Base-by-base conservation (phyloP, 2,888 invertebrate genomes). In the Scelioninae gen. 2 region DNA sequence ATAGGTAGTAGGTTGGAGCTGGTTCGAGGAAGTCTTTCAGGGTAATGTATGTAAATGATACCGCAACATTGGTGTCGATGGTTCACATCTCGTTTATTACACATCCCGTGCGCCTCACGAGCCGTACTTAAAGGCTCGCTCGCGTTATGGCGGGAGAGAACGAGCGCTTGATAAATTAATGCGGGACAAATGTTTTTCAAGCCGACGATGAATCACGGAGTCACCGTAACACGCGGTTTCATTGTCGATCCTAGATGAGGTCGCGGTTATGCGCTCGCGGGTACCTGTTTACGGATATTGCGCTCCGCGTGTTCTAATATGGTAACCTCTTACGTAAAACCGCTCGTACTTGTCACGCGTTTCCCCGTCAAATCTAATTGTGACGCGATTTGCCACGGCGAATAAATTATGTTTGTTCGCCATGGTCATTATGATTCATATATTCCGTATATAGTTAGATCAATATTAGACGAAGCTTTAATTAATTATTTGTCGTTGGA, bases 251-350 rank as follows among this genome's bases (percentile, higher is more conserved):
- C 15, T 25, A 46, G 71, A 68, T 72, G 68, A 67, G 68, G 75
- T 73, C 64, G 68, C 61, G 68, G 67, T 74, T 70, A 60, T 68
- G 57, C 69, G 60, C 41, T 58, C 69, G 73, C 57, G 65, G 76
- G 73, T 68, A 71, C 68, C 77, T 79, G 79, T 79, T 80, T 79
- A 78, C 78, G 75, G 77, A 57, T 72, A 78, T 79, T 79, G 73
- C 78, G 75, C 72, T 75, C 77, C 46, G 61, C 67, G 71, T 70
- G 73, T 70, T 77, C 72, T 75, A 75, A 75, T 73, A 43, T 67
- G 77, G 69, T 75, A 37, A 39, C 68, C 57, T 69, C 63, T 79
- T 79, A 74, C 77, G 78, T 76, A 79, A 77, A 76, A 71, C 63
- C 63, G 50, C 75, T 69, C 64, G 77, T 77, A 76, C 76, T 73